These are phyloP conservation scores for Elysia chlorotica DNA, from an alignment of 1,140 invertebrate species.

Conservation along the genomic window DNA sequence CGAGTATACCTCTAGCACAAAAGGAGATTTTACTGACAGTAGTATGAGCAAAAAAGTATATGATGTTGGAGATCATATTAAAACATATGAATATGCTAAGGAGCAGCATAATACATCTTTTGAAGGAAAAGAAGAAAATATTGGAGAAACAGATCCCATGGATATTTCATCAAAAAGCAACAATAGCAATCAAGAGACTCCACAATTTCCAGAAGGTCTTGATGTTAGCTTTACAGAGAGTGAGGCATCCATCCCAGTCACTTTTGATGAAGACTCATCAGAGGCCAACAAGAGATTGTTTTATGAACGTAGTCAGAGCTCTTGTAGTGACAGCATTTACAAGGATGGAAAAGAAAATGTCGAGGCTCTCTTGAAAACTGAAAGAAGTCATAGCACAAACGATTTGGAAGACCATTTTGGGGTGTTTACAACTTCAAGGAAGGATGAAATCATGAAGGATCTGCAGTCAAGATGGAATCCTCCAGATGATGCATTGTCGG, in stretches of 20 bases:
- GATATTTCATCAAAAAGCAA: no score
- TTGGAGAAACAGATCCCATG: no score
- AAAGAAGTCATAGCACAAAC: slow-evolving; percentile 21
- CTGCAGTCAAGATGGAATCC: slow-evolving; percentile 26
- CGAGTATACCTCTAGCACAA: no score
- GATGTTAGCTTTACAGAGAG: slow-evolving; percentile 22
- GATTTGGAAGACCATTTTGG: slow-evolving; percentile 15
- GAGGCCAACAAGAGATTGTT: not conserved
- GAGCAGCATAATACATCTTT: no score
- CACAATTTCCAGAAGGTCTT: slow-evolving; percentile 7
- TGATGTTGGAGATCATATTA: no score
- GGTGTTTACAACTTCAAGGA: slow-evolving; percentile 1
- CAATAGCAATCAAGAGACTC: no score
- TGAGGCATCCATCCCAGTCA: slow-evolving; percentile 19
- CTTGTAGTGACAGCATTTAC: slow-evolving; percentile 14
- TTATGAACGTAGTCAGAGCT: slow-evolving; percentile 17
- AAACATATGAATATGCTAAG: no score
- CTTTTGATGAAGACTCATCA: not conserved
- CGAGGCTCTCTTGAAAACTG: slow-evolving; percentile 13
- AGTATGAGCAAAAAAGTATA: no score
- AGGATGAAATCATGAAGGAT: slow-evolving; percentile 13
- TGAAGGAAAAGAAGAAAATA: no score
- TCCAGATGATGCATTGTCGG: slow-evolving; percentile 39
- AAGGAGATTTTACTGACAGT: no score
- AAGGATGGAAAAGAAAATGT: slow-evolving; percentile 3